Percentiles rank a stretch among this genome's conserved stretches.
Evolutionary conservation across 37 sponge, comb jelly and placozoan genomes (phyloP).

Genomic region (Lycopodina hypogea): DNA sequence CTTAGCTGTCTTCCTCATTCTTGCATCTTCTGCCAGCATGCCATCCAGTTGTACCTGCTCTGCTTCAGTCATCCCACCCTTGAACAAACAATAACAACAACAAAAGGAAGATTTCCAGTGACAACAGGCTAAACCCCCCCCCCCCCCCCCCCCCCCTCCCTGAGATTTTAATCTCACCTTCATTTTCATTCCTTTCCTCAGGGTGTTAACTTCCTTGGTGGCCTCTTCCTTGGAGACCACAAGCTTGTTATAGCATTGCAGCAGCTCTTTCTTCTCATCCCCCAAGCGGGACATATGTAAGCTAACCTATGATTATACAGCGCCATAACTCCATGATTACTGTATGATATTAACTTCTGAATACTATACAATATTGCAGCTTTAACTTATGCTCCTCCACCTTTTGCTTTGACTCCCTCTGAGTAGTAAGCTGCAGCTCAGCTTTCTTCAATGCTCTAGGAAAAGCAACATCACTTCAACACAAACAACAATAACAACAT

Average conservation of each 20-base stretch:
- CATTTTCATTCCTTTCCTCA: conserved; percentile 22
- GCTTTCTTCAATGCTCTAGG: conserved; percentile 52
- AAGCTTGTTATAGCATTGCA: neutral
- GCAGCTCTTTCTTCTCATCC: conserved; percentile 1
- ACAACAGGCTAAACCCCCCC: too few relatives aligned
- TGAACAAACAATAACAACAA: neutral
- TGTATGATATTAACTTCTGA: too few relatives aligned
- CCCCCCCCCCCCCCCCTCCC: too few relatives aligned
- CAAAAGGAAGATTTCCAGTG: too few relatives aligned
- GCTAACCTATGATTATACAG: too few relatives aligned
- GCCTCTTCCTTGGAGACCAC: conserved; percentile 17
- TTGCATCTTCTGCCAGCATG: conserved; percentile 14
- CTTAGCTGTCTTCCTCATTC: conserved; percentile 13
- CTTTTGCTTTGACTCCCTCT: conserved; percentile 38
- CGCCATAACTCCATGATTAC: too few relatives aligned
- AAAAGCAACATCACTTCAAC: neutral
- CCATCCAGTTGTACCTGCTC: conserved; percentile 10
- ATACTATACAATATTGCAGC: neutral
- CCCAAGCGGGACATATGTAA: neutral
- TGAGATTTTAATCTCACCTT: conserved; percentile 24
- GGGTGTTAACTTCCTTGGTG: conserved; percentile 23
- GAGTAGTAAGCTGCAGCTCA: conserved; percentile 50
- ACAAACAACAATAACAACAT: neutral
- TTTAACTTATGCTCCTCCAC: neutral
- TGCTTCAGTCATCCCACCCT: conserved; percentile 23